These are phyloP conservation scores for Chloroceryle aenea DNA, from an alignment of 2,113 vertebrate species.

Conservation along the genomic window DNA sequence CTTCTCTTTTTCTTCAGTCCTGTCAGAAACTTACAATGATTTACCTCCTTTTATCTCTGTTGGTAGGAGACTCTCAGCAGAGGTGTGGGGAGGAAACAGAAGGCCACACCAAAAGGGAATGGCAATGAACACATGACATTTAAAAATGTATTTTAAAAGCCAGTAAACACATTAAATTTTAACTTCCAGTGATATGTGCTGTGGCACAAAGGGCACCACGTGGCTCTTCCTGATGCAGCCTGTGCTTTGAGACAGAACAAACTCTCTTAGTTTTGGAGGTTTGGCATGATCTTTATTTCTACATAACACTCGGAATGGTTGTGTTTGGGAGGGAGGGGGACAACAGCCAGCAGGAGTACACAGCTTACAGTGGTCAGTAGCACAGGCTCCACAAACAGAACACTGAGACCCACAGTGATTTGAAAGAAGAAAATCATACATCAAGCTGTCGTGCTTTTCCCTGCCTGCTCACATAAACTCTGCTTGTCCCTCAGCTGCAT, in stretches of 20 bases:
- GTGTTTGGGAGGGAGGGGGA: not conserved
- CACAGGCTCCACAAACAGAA: not conserved
- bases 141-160: not conserved
- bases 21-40: not conserved
- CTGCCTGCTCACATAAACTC: not conserved
- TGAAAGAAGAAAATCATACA: not conserved
- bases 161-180: not conserved
- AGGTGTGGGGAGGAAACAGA: not conserved
- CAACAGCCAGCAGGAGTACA: not conserved
- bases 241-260: not conserved
- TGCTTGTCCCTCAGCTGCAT: not conserved
- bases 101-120: not conserved
- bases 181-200: rapidly evolving
- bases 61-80: not conserved
- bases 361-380: not conserved
- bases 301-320: not conserved
- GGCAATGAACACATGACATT: not conserved
- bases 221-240: not conserved
- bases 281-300: not conserved
- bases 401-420: rapidly evolving
- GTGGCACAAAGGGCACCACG: not conserved
- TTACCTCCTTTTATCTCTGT: not conserved
- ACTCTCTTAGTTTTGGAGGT: not conserved
- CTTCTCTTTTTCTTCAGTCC: not conserved
- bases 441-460: not conserved